Conservation (phyloP, 2,113 vertebrate genomes). For the Planiliza haematocheilus region DNA sequence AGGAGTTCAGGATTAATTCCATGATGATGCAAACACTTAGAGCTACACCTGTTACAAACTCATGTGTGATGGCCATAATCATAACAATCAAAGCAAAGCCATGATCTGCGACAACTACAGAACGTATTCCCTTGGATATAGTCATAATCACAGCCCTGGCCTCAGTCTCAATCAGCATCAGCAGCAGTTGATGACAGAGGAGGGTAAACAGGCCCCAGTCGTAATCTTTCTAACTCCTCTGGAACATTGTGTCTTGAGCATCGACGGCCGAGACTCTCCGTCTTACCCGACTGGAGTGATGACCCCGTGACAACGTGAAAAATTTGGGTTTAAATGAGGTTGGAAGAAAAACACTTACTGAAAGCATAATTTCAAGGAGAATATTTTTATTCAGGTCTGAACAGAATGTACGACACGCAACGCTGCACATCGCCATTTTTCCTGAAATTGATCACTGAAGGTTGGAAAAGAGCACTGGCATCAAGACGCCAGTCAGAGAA, state of each 20-base stretch:
- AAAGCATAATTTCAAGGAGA: slow-evolving; percentile 7
- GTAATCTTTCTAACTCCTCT: slow-evolving; percentile 14
- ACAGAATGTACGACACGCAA: too few relatives aligned
- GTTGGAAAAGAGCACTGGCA: too few relatives aligned
- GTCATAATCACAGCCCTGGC: background rate
- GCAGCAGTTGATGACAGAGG: too few relatives aligned
- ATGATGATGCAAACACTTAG: too few relatives aligned
- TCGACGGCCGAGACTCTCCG: background rate
- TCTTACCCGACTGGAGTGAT: too few relatives aligned
- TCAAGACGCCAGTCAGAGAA: too few relatives aligned
- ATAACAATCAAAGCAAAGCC: slow-evolving; percentile 1
- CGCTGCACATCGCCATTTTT: too few relatives aligned
- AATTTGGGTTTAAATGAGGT: too few relatives aligned
- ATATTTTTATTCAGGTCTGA: background rate
- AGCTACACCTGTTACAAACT: background rate
- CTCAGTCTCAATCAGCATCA: background rate
- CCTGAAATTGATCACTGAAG: too few relatives aligned
- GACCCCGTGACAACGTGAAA: too few relatives aligned
- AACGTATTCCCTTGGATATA: background rate
- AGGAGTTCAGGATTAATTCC: slow-evolving; percentile 1
- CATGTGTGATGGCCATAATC: background rate
- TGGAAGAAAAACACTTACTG: too few relatives aligned
- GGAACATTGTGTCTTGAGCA: slow-evolving; percentile 9
- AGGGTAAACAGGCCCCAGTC: background rate
- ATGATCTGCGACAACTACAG: background rate